These are phyloP conservation scores for Papilio helenus DNA, from an alignment of 1,140 invertebrate species.

Conservation along the genomic window DNA sequence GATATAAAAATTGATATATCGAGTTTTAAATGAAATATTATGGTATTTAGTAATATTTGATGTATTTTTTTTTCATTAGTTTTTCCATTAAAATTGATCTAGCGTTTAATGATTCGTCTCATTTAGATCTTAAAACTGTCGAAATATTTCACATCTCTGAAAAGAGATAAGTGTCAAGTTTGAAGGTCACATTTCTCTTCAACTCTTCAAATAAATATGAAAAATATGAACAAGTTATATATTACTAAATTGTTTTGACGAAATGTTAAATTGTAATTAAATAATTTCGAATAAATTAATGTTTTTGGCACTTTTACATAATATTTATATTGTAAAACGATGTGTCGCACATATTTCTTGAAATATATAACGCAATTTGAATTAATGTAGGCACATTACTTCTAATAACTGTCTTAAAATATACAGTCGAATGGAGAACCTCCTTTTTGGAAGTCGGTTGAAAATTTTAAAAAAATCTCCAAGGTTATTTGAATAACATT, in stretches of 20 bases:
- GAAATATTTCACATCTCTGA: too few relatives aligned
- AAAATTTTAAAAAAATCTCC: background rate
- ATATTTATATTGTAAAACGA: background rate
- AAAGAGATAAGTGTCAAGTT: too few relatives aligned
- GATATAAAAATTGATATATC: background rate
- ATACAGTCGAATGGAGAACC: background rate
- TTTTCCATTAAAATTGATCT: background rate
- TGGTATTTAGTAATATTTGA: background rate
- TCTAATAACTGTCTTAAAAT: background rate
- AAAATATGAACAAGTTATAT: too few relatives aligned
- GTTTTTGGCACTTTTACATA: background rate
- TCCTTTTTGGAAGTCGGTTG: too few relatives aligned
- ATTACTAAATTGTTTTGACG: too few relatives aligned
- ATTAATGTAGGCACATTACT: background rate
- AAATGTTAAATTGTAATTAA: background rate
- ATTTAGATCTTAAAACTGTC: background rate
- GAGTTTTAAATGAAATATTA: conserved; percentile 27
- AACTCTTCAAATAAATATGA: too few relatives aligned
- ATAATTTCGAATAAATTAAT: background rate
- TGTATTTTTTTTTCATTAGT: background rate
- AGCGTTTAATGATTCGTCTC: background rate
- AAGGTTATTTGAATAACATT: background rate
- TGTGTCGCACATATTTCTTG: conserved; percentile 3
- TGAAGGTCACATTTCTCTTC: too few relatives aligned
- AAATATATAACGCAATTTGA: background rate